Conservation (phyloP, 2,797 vertebrate species). For the Propithecus deckenii region DNA sequence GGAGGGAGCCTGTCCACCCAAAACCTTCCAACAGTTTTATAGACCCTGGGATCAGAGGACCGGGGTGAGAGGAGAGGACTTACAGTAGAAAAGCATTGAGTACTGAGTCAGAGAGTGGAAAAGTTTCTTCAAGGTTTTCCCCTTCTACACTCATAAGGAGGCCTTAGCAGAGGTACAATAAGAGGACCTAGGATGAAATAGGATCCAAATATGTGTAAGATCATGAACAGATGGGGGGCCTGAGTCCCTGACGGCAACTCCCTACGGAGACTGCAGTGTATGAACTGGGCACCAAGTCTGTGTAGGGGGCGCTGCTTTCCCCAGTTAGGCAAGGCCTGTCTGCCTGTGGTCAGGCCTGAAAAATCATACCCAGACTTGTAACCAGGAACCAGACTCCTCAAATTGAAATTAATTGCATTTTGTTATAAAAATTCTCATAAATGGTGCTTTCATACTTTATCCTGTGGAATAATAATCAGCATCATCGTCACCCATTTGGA, state of each 20-base stretch:
- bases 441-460: background rate
- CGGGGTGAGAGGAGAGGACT: background rate
- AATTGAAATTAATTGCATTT: background rate
- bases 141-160: background rate
- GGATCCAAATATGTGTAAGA: background rate
- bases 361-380: background rate
- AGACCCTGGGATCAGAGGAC: background rate
- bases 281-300: background rate
- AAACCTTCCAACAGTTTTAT: background rate
- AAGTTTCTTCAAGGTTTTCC: background rate
- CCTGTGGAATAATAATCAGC: background rate
- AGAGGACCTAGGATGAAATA: background rate
- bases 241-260: background rate
- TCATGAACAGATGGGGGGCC: rapidly evolving
- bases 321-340: background rate
- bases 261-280: too few species aligned
- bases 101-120: background rate
- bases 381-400: background rate
- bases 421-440: background rate
- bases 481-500: background rate
- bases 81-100: background rate
- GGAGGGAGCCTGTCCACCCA: background rate
- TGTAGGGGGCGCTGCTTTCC: background rate
- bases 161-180: background rate
- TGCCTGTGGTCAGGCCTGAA: background rate